phyloP scores from a whole-genome alignment of 2,888 invertebrate species.

The Acrocera orbiculus region DNA sequence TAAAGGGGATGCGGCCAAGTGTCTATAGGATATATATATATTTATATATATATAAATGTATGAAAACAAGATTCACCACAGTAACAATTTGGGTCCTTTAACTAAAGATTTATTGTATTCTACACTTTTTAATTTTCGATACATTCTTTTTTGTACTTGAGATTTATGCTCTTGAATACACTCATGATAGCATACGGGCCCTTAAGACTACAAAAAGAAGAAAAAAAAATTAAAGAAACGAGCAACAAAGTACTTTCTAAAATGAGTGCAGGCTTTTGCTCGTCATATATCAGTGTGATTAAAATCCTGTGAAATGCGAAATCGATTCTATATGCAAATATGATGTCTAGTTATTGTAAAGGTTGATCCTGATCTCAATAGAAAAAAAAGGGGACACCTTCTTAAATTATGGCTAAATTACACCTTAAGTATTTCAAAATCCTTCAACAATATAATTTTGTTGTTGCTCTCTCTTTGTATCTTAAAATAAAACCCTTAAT shows the following conservation, averaged over 20 bases:
- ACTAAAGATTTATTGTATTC: slow-evolving; percentile 11
- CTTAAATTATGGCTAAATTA: slow-evolving; percentile 7
- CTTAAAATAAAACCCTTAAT: no score
- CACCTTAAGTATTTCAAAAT: slow-evolving; percentile 6
- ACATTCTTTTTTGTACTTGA: slow-evolving; percentile 1
- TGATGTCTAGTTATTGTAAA: slow-evolving; percentile 3
- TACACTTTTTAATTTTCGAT: slow-evolving; percentile 12
- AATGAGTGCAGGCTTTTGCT: not conserved
- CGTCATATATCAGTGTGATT: slow-evolving; percentile 4
- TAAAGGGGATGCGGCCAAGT: no score
- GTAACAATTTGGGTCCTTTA: no score
- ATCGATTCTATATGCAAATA: slow-evolving; percentile 12
- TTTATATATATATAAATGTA: no score
- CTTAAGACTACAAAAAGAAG: slow-evolving; percentile 7
- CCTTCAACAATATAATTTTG: slow-evolving; percentile 6
- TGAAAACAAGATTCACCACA: no score
- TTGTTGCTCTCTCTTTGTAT: no score
- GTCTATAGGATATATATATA: no score
- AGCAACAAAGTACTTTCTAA: not conserved
- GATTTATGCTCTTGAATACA: slow-evolving; percentile 8
- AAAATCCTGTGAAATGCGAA: slow-evolving; percentile 10
- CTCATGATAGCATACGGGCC: slow-evolving; percentile 1
- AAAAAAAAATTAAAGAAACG: slow-evolving; percentile 1
- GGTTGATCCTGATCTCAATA: slow-evolving; percentile 3
- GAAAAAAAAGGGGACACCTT: not conserved